Conservation (phyloP, 2,797 vertebrate genomes). For the Hydrocynus forskahlii region DNA sequence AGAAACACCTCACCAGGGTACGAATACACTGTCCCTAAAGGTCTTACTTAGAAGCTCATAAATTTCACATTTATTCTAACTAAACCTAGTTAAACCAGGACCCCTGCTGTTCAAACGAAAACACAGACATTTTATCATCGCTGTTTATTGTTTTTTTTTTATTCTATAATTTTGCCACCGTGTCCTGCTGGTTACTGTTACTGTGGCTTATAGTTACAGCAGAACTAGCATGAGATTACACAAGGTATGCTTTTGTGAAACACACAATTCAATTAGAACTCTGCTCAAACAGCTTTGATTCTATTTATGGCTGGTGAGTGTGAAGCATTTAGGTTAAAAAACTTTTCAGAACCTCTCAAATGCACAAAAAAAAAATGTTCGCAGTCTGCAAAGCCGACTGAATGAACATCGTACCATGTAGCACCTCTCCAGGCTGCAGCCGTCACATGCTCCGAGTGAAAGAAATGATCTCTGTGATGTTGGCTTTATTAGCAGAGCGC, state of each 20-base stretch:
- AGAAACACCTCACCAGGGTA: constrained; percentile 64
- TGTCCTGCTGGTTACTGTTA: constrained; percentile 45
- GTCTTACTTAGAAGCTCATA: constrained; percentile 67
- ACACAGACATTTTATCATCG: constrained; percentile 59
- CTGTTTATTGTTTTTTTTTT: constrained; percentile 37
- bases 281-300: neutral
- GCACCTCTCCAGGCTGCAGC: neutral
- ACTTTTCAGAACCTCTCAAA: neutral
- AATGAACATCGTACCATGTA: neutral
- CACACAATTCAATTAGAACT: neutral
- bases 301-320: too few relatives aligned
- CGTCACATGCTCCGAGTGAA: constrained; percentile 11
- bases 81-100: constrained; percentile 57
- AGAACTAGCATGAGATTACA: constrained; percentile 20
- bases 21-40: constrained; percentile 63
- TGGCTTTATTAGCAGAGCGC: constrained; percentile 51
- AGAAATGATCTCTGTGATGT: constrained; percentile 32
- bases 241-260: neutral
- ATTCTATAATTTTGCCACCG: constrained; percentile 63
- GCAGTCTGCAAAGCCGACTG: neutral
- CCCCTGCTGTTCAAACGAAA: constrained; percentile 65
- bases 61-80: constrained; percentile 69
- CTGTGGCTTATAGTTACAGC: constrained; percentile 44
- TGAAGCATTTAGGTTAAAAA: neutral
- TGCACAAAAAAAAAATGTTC: neutral